These are phyloP conservation scores for Bradypodion ventrale DNA, from an alignment of 2,797 vertebrate genomes.

Conservation along the genomic window DNA sequence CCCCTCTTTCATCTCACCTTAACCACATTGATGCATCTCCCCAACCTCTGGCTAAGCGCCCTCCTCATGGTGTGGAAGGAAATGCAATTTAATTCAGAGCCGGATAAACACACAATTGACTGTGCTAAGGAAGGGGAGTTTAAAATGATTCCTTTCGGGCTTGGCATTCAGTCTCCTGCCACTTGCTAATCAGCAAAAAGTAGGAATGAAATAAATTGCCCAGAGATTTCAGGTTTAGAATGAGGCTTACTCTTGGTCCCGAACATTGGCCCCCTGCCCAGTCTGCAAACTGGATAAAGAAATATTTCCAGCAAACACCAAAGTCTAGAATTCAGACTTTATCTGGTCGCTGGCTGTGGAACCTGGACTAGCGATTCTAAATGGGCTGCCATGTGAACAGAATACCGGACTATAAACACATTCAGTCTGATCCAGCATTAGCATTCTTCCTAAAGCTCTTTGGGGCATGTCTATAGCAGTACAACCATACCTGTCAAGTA, in stretches of 20 bases:
- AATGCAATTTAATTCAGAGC: neutral
- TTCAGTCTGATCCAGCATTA: neutral
- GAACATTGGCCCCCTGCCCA: neutral
- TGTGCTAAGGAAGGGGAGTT: neutral
- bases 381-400: too few species aligned
- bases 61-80: neutral
- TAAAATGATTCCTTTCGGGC: too few species aligned
- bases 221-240: too few species aligned
- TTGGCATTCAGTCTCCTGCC: neutral
- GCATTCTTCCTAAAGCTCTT: too few species aligned
- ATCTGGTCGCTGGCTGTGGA: neutral
- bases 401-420: neutral
- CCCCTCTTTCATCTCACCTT: neutral
- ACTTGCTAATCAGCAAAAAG: neutral
- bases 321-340: neutral
- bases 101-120: neutral
- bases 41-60: neutral
- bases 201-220: neutral
- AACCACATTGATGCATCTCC: neutral
- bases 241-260: too few species aligned
- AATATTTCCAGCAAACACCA: fast-evolving
- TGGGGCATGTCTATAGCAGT: too few species aligned
- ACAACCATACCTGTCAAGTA: too few species aligned
- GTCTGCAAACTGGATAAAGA: neutral
- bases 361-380: too few species aligned